Percentiles rank a stretch among this genome's conserved stretches.
These are phyloP conservation scores for Pyrrhosoma nymphula DNA, from an alignment of 2,888 invertebrate genomes.

Conservation along the genomic window DNA sequence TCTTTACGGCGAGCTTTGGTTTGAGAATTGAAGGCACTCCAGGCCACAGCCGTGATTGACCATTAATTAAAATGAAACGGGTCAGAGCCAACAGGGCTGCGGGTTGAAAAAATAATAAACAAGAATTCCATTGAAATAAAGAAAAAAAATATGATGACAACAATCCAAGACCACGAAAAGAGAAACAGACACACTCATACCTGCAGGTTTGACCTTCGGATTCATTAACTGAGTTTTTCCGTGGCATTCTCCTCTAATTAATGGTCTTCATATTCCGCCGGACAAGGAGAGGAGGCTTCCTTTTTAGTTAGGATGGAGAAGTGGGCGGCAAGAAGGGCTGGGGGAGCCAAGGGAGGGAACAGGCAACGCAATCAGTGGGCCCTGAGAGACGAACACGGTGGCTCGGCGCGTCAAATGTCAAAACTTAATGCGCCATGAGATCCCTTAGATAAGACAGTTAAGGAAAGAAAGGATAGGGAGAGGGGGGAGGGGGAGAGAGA, in stretches of 20 bases:
- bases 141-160: neutral
- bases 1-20: neutral
- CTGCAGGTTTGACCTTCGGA: constrained; percentile 7
- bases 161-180: neutral
- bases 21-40: neutral
- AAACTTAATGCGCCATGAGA: constrained; percentile 60
- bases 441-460: constrained; percentile 54
- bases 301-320: neutral
- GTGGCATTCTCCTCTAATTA: constrained; percentile 60
- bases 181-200: neutral
- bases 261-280: constrained; percentile 52
- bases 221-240: constrained; percentile 51
- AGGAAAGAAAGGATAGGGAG: neutral
- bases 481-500: neutral
- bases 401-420: constrained; percentile 62
- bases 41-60: neutral
- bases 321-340: neutral
- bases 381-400: constrained; percentile 55
- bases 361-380: constrained; percentile 44
- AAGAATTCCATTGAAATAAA: neutral
- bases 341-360: neutral
- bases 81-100: neutral
- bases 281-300: constrained; percentile 20
- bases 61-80: constrained; percentile 25
- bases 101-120: neutral